A percentile compares a stretch with the other conserved stretches of the same genome.
These are phyloP conservation scores for Barypeithes pellucidus DNA, from an alignment of 2,888 invertebrate species.

Conservation along the genomic window DNA sequence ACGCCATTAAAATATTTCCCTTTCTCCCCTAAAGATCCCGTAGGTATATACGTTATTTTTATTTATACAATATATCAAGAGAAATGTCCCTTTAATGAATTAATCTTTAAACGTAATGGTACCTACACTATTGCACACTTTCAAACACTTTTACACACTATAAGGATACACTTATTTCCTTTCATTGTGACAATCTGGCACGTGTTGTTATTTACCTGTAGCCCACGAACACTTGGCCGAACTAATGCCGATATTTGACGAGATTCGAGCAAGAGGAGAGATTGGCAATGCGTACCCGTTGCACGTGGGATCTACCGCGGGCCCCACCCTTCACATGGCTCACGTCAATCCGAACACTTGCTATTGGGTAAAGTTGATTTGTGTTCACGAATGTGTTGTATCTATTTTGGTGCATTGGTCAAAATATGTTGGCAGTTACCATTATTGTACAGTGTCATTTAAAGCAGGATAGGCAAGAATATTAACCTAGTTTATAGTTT, in stretches of 20 bases:
- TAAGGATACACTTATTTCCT: constrained; percentile 25
- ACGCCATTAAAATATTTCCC: too few species aligned
- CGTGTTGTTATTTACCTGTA: constrained; percentile 65
- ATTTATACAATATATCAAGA: too few species aligned
- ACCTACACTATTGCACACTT: constrained; percentile 12
- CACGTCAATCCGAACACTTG: constrained; percentile 76
- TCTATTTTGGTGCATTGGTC: constrained; percentile 54
- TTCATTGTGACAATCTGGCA: constrained; percentile 35
- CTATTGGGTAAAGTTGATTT: constrained; percentile 78
- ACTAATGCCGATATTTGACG: constrained; percentile 96
- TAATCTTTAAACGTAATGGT: not conserved
- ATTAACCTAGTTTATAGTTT: too few species aligned
- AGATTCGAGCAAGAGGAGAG: constrained; percentile 91
- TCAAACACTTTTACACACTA: constrained; percentile 23
- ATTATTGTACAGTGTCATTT: too few species aligned
- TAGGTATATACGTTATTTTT: too few species aligned
- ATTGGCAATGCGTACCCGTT: constrained; percentile 93
- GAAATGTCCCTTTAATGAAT: too few species aligned
- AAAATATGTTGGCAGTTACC: constrained; percentile 15
- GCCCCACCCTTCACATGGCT: constrained; percentile 78
- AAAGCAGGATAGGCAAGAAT: too few species aligned
- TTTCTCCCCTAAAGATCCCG: too few species aligned
- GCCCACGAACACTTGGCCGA: constrained; percentile 96
- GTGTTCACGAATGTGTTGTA: constrained; percentile 36
- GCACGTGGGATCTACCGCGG: constrained; percentile 84